These are phyloP conservation scores for Erebia palarica DNA, from an alignment of 2,888 invertebrate genomes.

Conservation along the genomic window DNA sequence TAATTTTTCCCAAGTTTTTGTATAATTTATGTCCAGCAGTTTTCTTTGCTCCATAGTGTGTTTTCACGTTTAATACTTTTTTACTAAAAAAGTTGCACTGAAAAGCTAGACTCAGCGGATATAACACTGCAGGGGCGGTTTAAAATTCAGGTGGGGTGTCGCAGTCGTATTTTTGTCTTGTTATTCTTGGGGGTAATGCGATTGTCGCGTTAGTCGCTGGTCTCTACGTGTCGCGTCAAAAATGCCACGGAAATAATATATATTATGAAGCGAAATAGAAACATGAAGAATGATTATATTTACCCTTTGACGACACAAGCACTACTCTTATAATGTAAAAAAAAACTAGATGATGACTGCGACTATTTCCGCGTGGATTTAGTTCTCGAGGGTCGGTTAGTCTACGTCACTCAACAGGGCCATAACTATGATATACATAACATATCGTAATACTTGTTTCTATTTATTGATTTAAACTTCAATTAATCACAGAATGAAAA, in stretches of 20 bases:
- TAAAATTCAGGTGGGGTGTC: constrained; percentile 5
- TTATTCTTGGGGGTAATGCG: constrained; percentile 8
- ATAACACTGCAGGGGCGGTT: background rate
- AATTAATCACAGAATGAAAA: too few relatives aligned
- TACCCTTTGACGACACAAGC: background rate
- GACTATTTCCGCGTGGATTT: too few relatives aligned
- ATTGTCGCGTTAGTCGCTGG: background rate
- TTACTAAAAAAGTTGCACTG: background rate
- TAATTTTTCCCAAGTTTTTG: too few relatives aligned
- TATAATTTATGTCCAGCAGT: too few relatives aligned
- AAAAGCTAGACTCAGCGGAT: background rate
- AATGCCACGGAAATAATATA: background rate
- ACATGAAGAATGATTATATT: background rate
- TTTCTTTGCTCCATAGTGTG: too few relatives aligned
- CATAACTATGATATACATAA: too few relatives aligned
- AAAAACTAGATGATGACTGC: too few relatives aligned
- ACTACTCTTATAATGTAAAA: too few relatives aligned
- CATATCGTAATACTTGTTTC: too few relatives aligned
- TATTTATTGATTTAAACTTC: too few relatives aligned
- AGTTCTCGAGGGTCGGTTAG: too few relatives aligned
- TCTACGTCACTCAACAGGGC: too few relatives aligned
- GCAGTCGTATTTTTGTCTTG: background rate
- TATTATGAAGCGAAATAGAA: background rate
- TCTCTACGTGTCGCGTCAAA: background rate
- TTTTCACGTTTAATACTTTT: background rate